A percentile compares a stretch with the other conserved stretches of the same genome.
Conservation (phyloP, 2,113 vertebrate species). For the Australoheros scitulus region DNA sequence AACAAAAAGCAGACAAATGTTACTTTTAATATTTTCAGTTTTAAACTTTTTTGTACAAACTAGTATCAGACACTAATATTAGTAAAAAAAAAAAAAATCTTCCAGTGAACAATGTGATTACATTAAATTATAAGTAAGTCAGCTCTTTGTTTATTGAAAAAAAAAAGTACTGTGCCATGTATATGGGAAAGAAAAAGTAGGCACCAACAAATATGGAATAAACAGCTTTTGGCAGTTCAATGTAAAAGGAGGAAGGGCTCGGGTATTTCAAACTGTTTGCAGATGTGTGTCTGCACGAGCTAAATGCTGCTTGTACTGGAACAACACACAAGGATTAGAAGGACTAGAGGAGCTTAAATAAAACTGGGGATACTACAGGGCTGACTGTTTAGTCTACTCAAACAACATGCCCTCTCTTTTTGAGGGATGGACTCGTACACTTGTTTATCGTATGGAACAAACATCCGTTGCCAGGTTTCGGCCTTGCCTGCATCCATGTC, state of each 20-base stretch:
- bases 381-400: constrained; percentile 72
- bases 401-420: constrained; percentile 66
- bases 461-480: constrained; percentile 76
- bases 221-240: constrained; percentile 41
- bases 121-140: neutral
- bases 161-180: neutral
- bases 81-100: neutral
- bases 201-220: constrained; percentile 42
- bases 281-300: constrained; percentile 88
- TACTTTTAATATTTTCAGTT: neutral
- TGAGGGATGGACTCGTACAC: constrained; percentile 58
- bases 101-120: neutral
- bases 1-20: neutral
- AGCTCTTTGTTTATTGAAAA: neutral
- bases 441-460: constrained; percentile 76
- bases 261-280: constrained; percentile 79
- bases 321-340: constrained; percentile 79
- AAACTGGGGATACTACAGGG: constrained; percentile 62
- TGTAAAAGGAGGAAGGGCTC: constrained; percentile 48
- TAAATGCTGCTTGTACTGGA: constrained; percentile 72
- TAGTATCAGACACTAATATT: neutral
- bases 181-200: constrained; percentile 24
- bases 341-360: constrained; percentile 69
- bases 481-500: constrained; percentile 64
- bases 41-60: neutral